Percentiles rank a stretch among this genome's conserved stretches.
Evolutionary conservation across 2,113 vertebrate genomes (phyloP).

Genomic region (Haemorhous mexicanus): DNA sequence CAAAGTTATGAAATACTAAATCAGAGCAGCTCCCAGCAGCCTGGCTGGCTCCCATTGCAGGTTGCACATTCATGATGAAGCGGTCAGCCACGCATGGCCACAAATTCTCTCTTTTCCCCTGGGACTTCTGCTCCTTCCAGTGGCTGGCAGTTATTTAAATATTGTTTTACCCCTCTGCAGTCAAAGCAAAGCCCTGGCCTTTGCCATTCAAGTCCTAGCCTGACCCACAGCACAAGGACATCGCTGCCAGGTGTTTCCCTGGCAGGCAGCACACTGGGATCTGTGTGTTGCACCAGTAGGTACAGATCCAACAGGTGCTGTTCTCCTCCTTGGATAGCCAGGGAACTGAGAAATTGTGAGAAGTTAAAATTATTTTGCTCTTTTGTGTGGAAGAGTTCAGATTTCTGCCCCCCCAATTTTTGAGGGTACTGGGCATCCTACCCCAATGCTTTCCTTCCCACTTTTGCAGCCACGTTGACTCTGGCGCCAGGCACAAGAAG

Average conservation of each 20-base stretch:
- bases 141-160: constrained; percentile 27
- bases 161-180: constrained; percentile 8
- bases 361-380: not conserved
- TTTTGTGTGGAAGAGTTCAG: not conserved
- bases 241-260: not conserved
- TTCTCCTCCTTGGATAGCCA: not conserved
- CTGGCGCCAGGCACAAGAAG: not conserved
- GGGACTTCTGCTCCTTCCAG: not conserved
- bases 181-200: constrained; percentile 9
- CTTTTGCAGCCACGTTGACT: not conserved
- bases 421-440: not conserved
- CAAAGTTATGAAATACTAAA: constrained; percentile 45
- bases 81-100: fast-evolving
- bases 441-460: fast-evolving
- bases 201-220: not conserved
- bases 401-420: not conserved
- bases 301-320: fast-evolving
- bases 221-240: not conserved
- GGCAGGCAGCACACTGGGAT: not conserved
- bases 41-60: not conserved
- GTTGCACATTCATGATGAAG: not conserved
- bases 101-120: not conserved
- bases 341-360: not conserved
- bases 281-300: fast-evolving
- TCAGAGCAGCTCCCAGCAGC: constrained; percentile 28